Evolutionary conservation across 2,888 invertebrate genomes (phyloP), one percentile per base, ranked within the genome.

Genomic region (Drosophila sordidula): DNA sequence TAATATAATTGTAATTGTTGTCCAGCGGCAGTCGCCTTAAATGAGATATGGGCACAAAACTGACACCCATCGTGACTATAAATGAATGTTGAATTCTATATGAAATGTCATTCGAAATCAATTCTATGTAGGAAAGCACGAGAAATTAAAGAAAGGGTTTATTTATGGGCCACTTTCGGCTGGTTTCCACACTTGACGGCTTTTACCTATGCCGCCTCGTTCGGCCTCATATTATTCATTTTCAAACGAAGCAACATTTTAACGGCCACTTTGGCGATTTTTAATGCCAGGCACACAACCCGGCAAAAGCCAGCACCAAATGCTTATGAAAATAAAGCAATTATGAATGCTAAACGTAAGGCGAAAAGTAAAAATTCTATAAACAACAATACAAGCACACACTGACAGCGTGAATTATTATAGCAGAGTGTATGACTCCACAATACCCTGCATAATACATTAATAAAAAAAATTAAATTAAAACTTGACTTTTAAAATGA

Each of bases 291-390:
- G 56, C 83, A 87, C 89, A 87, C 36, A 55, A 54, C 34, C 46
- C 25, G 52, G 42, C 26, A 54, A 77, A 65, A 44, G 66, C 59
- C 50, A 32, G 32, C 32, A 62, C 59, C 74, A 80, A 84, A 78
- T 54, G 52, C 49, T 61, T 57, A 78, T 73, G 65, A 78, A 80
- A 87, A 80, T 69, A 56, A 74, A 69, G 78, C 88, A 71, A 82
- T 82, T 82, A 88, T 82, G 68, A 82, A 81, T 81, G 83, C 81
- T 66, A 82, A 81, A 71, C 75, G 65, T 56, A 70, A 62, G 50
- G 34, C 69, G 68, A 73, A 59, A 73, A 46, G 29, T 64, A 51
- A 57, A 67, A 70, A 73, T 80, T 80, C 81, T 87, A 72, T 67
- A 72, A 64, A 42, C 51, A 51, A 61, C 39, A 57, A 63, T 76